Evolutionary conservation across 2,888 invertebrate species (phyloP), one percentile per base, ranked within the genome.

Genomic region (Griposia aprilina): DNA sequence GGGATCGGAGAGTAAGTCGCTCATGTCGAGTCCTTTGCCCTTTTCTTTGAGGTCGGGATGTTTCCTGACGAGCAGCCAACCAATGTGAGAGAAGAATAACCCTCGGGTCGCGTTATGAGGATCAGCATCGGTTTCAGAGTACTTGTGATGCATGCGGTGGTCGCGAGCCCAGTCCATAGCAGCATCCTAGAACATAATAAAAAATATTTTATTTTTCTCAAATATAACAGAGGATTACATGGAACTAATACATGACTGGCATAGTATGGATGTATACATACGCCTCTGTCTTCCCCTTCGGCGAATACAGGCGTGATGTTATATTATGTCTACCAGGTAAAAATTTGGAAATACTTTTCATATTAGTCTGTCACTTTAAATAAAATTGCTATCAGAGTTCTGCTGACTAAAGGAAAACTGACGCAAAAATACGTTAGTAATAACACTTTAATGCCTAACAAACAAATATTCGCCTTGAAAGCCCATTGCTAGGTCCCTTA

Each of bases 11-110:
- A 97, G 97, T 81, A 99, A 97, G 94, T 99, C 99, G 71, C 98
- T 98, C 85, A 99, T 91, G 92, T 99, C 99, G 48, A 99, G 97
- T 67, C 98, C 97, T 88, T 98, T 98, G 91, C 99, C 99, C 94
- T 99, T 99, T 83, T 96, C 97, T 92, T 97, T 98, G 60, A 99
- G 98, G 85, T 99, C 98, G 0, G 99, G 99, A 93, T 99, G 99
- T 94, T 99, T 99, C 89, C 98, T 97, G 90, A 98, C 98, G 76
- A 99, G 95, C 82, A 99, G 97, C 99, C 99, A 99, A 80, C 99
- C 99, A 89, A 99, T 97, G 94, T 99, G 99, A 0, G 99, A 98
- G 96, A 99, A 99, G 97, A 99, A 99, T 97, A 99, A 99, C 17
- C 99, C 99, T 48, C 99, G 97, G 5, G 97, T 98, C 3, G 99